These are phyloP conservation scores for Spea bombifrons DNA, from an alignment of 2,113 vertebrate genomes.

Conservation along the genomic window DNA sequence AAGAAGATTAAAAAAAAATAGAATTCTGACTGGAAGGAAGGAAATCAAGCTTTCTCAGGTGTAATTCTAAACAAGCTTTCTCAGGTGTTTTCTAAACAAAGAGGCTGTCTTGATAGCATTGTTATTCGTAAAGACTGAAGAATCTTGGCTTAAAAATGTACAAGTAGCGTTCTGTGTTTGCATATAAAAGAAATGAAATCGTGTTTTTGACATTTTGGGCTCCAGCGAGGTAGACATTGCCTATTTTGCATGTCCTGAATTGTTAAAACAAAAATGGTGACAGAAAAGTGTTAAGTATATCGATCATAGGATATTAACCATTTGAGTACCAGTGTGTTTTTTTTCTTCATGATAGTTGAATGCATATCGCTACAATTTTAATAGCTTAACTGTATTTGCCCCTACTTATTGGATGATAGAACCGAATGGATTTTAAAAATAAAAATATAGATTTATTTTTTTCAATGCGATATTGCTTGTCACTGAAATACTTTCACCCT, in stretches of 20 bases:
- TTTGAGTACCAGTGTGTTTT: too few species aligned
- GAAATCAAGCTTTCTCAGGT: slow-evolving; percentile 19
- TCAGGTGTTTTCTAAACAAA: slow-evolving; percentile 29
- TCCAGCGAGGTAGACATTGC: slow-evolving; percentile 31
- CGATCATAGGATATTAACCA: not conserved
- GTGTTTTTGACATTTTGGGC: slow-evolving; percentile 3
- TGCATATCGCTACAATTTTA: too few species aligned
- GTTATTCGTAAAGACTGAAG: slow-evolving; percentile 31
- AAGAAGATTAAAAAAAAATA: not conserved
- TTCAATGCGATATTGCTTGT: too few species aligned
- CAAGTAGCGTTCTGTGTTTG: slow-evolving; percentile 16
- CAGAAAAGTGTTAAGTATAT: not conserved
- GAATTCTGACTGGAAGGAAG: slow-evolving; percentile 4
- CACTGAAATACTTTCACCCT: too few species aligned
- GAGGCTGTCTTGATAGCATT: slow-evolving; percentile 1
- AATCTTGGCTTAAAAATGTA: slow-evolving; percentile 21
- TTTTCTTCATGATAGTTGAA: too few species aligned
- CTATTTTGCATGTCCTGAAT: slow-evolving; percentile 16
- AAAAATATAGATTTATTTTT: too few species aligned
- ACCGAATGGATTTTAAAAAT: too few species aligned
- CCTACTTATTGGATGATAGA: too few species aligned
- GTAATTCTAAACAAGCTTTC: slow-evolving; percentile 29
- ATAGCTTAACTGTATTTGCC: too few species aligned
- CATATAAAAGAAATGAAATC: slow-evolving; percentile 26
- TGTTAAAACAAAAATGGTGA: not conserved